Base-by-base conservation (phyloP, 2,888 invertebrate genomes). In the Dendrolimus pini region DNA sequence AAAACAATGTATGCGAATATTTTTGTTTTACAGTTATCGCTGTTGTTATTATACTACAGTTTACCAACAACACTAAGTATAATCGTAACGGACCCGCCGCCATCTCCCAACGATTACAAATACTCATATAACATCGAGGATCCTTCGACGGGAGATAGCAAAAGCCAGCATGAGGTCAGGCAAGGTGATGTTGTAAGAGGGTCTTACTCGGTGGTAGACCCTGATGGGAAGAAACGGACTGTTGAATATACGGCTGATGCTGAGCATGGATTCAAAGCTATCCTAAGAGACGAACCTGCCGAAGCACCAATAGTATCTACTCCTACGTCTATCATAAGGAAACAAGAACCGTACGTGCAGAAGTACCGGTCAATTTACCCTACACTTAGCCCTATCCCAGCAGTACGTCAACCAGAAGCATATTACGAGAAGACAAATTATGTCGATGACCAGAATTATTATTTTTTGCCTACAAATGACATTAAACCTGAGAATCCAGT, bases 51-150 rank as follows among this genome's bases (percentile, higher is more conserved):
- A 53, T 58, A 75, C 52, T 80, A 74, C 62, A 61, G 74, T 13
- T 58, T 78, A 52, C 78, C 79, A 42, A 71, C 66, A 6, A 76
- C 70, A n/a, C 56, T 78, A 54, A 60, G 80, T 56, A 85, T 89
- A 41, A 83, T 89, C 62, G 85, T 89, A 14, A 81, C 76, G 9
- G 88, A 89, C 62, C 78, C 87, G 1, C 83, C 82, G 1, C 82
- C 80, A 1, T 74, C 78, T 0, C 77, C 78, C 9, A 72, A 76
- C 1, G 87, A 90, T 58, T 91, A 91, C 68, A 86, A 82, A 61
- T 91, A 86, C 65, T 85, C 87, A 1, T 91, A 91, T 66, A 75
- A 82, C 56, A 74, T 88, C 81, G 92, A 85, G 82, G 94, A 92
- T 87, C 94, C 82, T 2, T 71, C 75, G 1, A 90, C 91, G 1